Percentiles rank a stretch among this genome's conserved stretches.
Conservation (phyloP, 1,140 invertebrate genomes). For the Adelges cooleyi region DNA sequence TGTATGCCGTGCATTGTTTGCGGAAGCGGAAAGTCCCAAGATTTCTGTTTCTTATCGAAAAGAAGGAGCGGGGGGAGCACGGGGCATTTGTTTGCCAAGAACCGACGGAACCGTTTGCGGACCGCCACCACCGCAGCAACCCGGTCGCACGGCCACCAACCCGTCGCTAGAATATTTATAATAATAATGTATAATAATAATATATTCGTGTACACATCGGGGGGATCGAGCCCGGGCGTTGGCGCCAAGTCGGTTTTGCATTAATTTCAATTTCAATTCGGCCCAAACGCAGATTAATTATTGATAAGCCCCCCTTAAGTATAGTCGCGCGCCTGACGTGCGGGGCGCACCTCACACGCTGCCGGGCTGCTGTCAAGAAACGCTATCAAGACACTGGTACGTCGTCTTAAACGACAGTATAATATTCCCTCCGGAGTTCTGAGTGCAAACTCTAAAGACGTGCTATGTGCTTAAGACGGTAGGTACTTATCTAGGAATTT, state of each 20-base stretch:
- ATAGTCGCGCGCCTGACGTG: background rate
- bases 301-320: background rate
- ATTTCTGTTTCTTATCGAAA: slow-evolving; percentile 20
- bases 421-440: too few species aligned
- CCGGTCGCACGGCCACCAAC: too few species aligned
- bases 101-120: background rate
- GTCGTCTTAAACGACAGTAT: too few species aligned
- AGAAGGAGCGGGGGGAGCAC: background rate
- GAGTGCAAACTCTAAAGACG: too few species aligned
- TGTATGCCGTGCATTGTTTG: slow-evolving; percentile 2
- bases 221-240: background rate
- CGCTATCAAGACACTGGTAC: too few species aligned
- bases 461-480: too few species aligned
- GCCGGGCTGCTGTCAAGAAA: too few species aligned
- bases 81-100: slow-evolving; percentile 8
- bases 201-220: background rate
- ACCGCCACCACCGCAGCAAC: background rate
- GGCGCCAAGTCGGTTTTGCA: slow-evolving; percentile 23
- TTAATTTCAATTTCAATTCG: slow-evolving; percentile 7
- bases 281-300: slow-evolving; percentile 8
- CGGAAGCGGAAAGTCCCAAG: slow-evolving; percentile 10
- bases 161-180: background rate
- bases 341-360: too few species aligned
- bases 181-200: slow-evolving; percentile 10
- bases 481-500: too few species aligned